These are phyloP conservation scores for Turritopsis rubra DNA, from an alignment of 30 jellyfish, hydroid and myxozoan species.

Conservation along the genomic window DNA sequence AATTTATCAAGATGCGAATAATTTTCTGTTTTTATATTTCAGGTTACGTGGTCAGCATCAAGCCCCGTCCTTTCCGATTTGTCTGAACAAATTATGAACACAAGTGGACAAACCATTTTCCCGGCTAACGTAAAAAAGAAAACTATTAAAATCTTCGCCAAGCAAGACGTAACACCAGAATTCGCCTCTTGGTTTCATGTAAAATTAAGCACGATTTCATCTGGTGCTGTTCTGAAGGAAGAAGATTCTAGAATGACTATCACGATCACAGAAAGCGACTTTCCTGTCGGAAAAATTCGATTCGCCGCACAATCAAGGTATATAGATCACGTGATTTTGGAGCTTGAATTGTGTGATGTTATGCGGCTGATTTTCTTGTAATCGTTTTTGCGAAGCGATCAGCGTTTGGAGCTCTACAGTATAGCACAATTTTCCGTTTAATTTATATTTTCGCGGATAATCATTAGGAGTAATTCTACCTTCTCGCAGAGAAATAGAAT, in stretches of 20 bases:
- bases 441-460: too few relatives aligned
- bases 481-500: too few relatives aligned
- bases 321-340: not conserved
- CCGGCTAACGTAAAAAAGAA: constrained; percentile 19
- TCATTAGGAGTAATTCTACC: too few relatives aligned
- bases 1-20: too few relatives aligned
- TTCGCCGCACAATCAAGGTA: constrained; percentile 71
- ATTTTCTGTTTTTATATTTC: too few relatives aligned
- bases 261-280: constrained; percentile 72
- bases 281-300: constrained; percentile 89
- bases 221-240: constrained; percentile 60
- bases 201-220: constrained; percentile 55
- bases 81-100: constrained; percentile 5
- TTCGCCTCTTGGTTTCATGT: constrained; percentile 67
- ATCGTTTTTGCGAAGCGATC: too few relatives aligned
- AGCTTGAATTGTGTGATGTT: too few relatives aligned
- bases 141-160: not conserved
- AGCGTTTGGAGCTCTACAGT: too few relatives aligned
- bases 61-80: constrained; percentile 11
- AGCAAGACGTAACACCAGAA: constrained; percentile 61
- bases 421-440: too few relatives aligned
- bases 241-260: constrained; percentile 49
- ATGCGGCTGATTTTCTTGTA: too few relatives aligned
- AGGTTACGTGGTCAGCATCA: constrained; percentile 42
- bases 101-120: constrained; percentile 19